Percentiles rank a stretch among this genome's conserved stretches.
Conservation (phyloP, 1,140 invertebrate genomes). For the Trachymyrmex septentrionalis region DNA sequence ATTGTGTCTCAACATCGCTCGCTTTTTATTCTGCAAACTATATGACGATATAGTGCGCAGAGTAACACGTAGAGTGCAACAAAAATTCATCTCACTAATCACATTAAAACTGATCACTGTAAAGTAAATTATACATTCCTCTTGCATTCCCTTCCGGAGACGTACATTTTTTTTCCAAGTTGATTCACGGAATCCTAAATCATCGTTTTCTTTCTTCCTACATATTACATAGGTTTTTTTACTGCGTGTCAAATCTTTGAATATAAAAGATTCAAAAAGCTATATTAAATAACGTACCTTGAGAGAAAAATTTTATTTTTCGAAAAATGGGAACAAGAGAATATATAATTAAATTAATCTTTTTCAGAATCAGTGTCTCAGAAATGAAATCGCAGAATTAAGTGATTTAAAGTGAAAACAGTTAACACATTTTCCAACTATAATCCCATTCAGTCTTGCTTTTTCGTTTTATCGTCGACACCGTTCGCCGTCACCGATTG, state of each 20-base stretch:
- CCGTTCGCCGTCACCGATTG: conserved; percentile 82
- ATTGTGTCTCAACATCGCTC: conserved; percentile 1
- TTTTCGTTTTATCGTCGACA: conserved; percentile 85
- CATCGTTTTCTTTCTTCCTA: background rate
- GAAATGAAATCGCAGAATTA: conserved; percentile 37
- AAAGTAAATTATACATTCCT: conserved; percentile 18
- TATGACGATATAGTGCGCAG: conserved; percentile 27
- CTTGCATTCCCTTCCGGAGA: background rate
- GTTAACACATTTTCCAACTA: conserved; percentile 1
- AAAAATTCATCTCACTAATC: conserved; percentile 22
- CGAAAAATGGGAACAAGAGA: background rate
- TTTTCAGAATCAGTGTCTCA: conserved; percentile 17
- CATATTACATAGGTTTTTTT: conserved; percentile 13
- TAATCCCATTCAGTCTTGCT: conserved; percentile 84
- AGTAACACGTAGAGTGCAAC: conserved; percentile 37
- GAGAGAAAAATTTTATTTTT: background rate
- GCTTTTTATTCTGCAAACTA: conserved; percentile 29
- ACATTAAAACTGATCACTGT: conserved; percentile 25
- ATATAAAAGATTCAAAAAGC: background rate
- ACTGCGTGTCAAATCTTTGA: background rate
- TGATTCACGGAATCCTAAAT: conserved; percentile 15
- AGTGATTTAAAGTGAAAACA: conserved; percentile 27
- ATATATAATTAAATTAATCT: conserved; percentile 38
- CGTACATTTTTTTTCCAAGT: background rate
- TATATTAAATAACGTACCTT: background rate